Evolutionary conservation across 64 coral and sea anemone species (phyloP), one percentile per base, ranked within the genome.

Genomic region (Orbicella faveolata): DNA sequence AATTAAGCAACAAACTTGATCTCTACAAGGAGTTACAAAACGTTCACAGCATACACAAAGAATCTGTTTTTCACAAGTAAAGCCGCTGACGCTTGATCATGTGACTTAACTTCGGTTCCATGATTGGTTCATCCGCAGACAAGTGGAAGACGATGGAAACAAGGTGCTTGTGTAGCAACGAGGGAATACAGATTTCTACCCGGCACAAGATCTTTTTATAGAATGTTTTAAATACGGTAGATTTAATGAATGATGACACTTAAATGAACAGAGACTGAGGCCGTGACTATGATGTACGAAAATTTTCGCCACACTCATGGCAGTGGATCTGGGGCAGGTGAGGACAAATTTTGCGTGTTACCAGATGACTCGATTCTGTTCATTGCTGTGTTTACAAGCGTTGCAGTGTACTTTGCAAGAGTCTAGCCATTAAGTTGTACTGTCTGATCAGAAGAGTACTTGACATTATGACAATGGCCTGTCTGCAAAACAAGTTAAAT

Each of bases 261-360:
- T 1, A 1, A 20, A 20, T 52, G 61, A 66, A 85, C 51, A 3
- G 21, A 53, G 4, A 30, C 0, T 52, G 21, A 72, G 11, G 23
- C 36, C 52, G 39, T 1, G 3, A 75, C 53, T 1, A 68, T 61
- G 23, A 80, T 80, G 90, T 80, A 88, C 76, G 81, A 92, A 74
- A 92, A 79, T 87, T 87, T 88, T 78, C 64, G 90, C 34, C 61
- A 92, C 62, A 79, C 90, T 72, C 62, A 79, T 64, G 90, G 84
- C 36, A 92, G 83, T 33, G 90, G 76, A 20, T 87, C 64, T 2
- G 75, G 72, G 39, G 53, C 84, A n/a, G 90, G 90, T 92, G 37
- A 80, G 75, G n/a, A 25, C 21, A 23, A 23, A 33, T 33, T 70
- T 70, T 70, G n/a, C 10, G 21, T 70, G 23, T n/a, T 23, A 26